phyloP scores from a whole-genome alignment of 2,888 invertebrate species.

The Nemoura dubitans region DNA sequence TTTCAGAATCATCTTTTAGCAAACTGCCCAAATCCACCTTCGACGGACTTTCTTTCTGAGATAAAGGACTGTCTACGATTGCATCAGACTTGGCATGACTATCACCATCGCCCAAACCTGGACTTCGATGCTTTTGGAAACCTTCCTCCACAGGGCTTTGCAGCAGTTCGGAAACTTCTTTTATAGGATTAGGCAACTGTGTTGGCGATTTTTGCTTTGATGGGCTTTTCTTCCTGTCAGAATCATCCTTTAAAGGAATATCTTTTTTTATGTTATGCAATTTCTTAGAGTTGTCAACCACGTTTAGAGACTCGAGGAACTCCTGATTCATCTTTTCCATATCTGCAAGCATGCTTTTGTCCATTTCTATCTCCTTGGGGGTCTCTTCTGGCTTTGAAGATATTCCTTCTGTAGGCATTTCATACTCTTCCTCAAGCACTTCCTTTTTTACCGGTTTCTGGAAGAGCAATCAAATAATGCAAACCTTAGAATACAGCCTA shows the following conservation, averaged over 20 bases:
- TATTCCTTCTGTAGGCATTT: background rate
- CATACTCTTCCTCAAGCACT: background rate
- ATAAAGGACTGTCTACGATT: no score
- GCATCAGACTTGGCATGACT: no score
- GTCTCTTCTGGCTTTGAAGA: background rate
- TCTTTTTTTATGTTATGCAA: background rate
- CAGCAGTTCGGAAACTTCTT: no score
- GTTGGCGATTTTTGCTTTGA: background rate
- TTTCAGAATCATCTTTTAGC: no score
- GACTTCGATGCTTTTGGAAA: no score
- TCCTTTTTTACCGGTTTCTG: background rate
- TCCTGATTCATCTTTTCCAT: background rate
- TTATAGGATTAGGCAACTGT: background rate
- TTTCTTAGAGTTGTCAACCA: background rate
- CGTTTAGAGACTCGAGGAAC: background rate
- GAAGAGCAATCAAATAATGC: background rate
- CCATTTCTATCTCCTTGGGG: background rate
- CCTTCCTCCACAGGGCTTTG: no score
- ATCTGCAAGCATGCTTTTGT: background rate
- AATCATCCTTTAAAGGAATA: background rate
- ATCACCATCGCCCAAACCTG: no score
- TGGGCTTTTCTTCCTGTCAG: background rate
- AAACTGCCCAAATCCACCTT: no score
- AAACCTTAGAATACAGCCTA: no score
- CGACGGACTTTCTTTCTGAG: no score